These are phyloP conservation scores for Adelognathus sp. DNA, from an alignment of 2,888 invertebrate genomes.

Conservation along the genomic window DNA sequence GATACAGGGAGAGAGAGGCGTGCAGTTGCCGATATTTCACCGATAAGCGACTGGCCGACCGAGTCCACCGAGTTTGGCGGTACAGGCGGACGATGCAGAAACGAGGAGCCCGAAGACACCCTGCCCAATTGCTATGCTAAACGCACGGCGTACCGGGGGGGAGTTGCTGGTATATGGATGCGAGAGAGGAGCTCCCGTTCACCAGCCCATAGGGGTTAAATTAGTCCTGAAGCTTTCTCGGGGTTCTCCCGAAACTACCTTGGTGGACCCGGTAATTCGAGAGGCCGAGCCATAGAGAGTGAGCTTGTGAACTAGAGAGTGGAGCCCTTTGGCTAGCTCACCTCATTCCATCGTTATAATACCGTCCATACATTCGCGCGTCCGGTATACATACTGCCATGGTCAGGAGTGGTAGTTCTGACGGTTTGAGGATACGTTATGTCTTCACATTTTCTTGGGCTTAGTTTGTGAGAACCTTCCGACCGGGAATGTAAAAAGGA, in stretches of 20 bases:
- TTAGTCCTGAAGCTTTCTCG: constrained; percentile 42
- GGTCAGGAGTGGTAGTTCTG: background rate
- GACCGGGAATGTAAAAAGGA: background rate
- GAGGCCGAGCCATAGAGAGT: constrained; percentile 17
- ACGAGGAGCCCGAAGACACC: background rate
- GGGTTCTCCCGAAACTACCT: constrained; percentile 37
- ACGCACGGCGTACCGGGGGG: background rate
- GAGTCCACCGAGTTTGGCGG: constrained; percentile 13
- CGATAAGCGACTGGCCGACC: constrained; percentile 48
- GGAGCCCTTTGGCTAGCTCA: background rate
- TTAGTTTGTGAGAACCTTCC: constrained; percentile 19
- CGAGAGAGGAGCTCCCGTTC: constrained; percentile 9
- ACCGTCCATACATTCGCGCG: constrained; percentile 37
- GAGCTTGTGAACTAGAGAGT: constrained; percentile 20
- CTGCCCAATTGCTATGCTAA: constrained; percentile 1
- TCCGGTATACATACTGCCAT: background rate
- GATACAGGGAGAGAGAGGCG: background rate
- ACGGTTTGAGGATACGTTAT: background rate
- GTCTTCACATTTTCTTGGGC: constrained; percentile 35
- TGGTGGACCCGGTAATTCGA: constrained; percentile 35
- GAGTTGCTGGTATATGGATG: background rate
- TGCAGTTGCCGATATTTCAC: constrained; percentile 54
- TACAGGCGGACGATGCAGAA: background rate
- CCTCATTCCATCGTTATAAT: constrained; percentile 9
- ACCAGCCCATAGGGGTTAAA: constrained; percentile 24